Evolutionary conservation across 1,140 invertebrate genomes (phyloP).

Genomic region (Vollenhovia emeryi): DNA sequence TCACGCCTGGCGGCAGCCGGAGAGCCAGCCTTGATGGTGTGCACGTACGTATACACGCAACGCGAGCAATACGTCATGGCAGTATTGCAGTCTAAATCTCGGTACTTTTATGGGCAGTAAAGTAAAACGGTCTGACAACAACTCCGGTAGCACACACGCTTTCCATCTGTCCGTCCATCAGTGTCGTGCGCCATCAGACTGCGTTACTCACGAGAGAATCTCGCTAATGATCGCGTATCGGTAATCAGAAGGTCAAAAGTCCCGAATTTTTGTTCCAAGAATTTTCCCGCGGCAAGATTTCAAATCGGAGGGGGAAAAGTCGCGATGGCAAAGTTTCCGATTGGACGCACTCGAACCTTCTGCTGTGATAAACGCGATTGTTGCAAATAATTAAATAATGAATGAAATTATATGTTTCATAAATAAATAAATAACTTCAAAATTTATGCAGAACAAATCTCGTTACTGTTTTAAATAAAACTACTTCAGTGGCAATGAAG

Average conservation of each 20-base stretch:
- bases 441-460: neutral
- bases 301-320: neutral
- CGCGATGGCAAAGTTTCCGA: neutral
- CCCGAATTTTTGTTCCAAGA: neutral
- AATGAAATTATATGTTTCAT: neutral
- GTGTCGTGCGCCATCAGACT: conserved; percentile 57
- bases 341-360: neutral
- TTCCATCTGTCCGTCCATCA: conserved; percentile 72
- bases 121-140: conserved; percentile 84
- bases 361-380: too few relatives aligned
- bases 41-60: conserved; percentile 61
- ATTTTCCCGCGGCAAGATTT: neutral
- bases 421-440: neutral
- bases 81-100: conserved; percentile 85
- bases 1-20: conserved; percentile 41
- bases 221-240: conserved; percentile 42
- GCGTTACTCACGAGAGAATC: conserved; percentile 33
- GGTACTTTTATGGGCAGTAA: conserved; percentile 85
- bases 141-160: conserved; percentile 72
- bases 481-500: neutral
- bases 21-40: conserved; percentile 11
- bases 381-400: neutral
- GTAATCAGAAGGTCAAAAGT: neutral
- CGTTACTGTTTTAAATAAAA: neutral
- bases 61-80: conserved; percentile 80